Percentiles rank a stretch among this genome's conserved stretches.
Evolutionary conservation across 2,888 invertebrate species (phyloP).

Genomic region (Rhyacophila evoluta): DNA sequence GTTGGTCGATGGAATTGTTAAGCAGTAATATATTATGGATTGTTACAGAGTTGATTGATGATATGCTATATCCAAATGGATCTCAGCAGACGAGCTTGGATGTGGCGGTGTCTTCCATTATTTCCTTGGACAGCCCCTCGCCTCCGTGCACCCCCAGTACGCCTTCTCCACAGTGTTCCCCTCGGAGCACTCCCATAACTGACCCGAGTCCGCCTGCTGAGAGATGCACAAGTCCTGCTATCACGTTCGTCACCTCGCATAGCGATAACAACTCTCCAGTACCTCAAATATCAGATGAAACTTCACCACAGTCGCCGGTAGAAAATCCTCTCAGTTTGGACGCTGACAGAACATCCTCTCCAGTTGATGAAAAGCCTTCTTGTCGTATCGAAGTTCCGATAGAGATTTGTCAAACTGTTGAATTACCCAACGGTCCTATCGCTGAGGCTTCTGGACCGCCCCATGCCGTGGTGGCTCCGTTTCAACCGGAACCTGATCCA

Average conservation of each 20-base stretch:
- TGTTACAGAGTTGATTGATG: background rate
- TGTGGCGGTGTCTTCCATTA: conserved; percentile 62
- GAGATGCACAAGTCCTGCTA: background rate
- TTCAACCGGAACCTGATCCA: conserved; percentile 45
- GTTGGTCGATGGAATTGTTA: no score
- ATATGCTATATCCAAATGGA: background rate
- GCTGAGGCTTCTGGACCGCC: conserved; percentile 31
- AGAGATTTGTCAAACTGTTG: no score
- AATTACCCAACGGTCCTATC: background rate
- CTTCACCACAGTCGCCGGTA: background rate
- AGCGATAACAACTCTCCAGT: background rate
- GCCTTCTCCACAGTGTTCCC: conserved; percentile 28
- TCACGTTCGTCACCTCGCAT: background rate
- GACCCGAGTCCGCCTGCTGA: background rate
- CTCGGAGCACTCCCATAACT: conserved; percentile 23
- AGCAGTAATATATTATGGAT: no score
- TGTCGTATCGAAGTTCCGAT: no score
- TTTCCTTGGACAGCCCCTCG: conserved; percentile 75
- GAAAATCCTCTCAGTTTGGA: background rate
- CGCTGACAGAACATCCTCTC: background rate
- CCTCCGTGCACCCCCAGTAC: conserved; percentile 65
- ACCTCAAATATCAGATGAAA: background rate
- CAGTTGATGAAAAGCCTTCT: background rate
- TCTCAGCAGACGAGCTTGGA: conserved; percentile 61
- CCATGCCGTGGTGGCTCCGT: conserved; percentile 47